A percentile compares a stretch with the other conserved stretches of the same genome.
phyloP scores from a whole-genome alignment of 2,797 vertebrate genomes.

The Margarornis squamiger region DNA sequence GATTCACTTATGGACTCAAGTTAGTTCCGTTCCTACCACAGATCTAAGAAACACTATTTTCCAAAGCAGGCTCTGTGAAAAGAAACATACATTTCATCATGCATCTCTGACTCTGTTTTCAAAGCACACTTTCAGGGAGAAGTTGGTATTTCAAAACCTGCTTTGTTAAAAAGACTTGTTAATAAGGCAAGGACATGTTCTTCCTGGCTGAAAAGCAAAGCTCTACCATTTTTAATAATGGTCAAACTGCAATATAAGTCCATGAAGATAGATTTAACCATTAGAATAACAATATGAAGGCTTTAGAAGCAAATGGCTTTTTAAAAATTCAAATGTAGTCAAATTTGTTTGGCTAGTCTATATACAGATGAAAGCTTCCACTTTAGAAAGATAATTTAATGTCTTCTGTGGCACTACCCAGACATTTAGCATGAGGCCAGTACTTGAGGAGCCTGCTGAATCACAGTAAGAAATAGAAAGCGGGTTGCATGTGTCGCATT shows the following conservation, averaged over 20 bases:
- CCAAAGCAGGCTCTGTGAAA: neutral
- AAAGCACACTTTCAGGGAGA: neutral
- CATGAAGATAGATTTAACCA: neutral
- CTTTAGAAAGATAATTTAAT: neutral
- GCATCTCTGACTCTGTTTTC: neutral
- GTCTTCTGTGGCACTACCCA: neutral
- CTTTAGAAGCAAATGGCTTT: neutral
- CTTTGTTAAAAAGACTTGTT: conserved; percentile 15
- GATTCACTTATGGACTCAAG: neutral
- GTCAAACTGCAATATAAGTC: neutral
- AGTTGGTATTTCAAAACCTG: neutral
- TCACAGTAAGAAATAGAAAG: neutral
- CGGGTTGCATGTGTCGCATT: neutral
- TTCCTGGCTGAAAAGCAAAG: conserved; percentile 7
- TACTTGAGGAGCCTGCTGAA: neutral
- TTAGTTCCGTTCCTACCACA: neutral
- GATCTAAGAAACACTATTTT: neutral
- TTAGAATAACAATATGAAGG: neutral
- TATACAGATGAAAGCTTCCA: neutral
- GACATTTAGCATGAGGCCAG: neutral
- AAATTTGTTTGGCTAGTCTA: neutral
- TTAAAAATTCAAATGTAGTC: neutral
- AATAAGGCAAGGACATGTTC: neutral
- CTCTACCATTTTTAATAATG: neutral
- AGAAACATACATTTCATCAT: neutral